Percentiles rank a stretch among this genome's conserved stretches.
Conservation (phyloP, 2,888 invertebrate species). For the Dolomedes plantarius region DNA sequence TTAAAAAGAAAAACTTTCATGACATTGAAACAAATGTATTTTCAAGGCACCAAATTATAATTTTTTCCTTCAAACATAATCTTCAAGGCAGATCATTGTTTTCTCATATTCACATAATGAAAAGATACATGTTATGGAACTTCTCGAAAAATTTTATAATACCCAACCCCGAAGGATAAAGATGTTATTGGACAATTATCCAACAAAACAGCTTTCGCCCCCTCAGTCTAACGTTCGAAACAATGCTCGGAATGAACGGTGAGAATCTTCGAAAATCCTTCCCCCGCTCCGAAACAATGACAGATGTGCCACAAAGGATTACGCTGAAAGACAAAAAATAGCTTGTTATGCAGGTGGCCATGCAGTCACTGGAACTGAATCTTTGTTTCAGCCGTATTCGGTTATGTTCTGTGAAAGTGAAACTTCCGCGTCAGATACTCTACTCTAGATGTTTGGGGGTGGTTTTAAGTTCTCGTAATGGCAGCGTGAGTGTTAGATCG, state of each 20-base stretch:
- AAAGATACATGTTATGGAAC: slow-evolving; percentile 1
- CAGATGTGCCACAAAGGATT: slow-evolving; percentile 5
- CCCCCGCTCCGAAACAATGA: slow-evolving; percentile 1
- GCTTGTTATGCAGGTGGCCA: neutral
- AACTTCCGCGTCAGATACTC: neutral
- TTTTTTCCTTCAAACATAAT: neutral
- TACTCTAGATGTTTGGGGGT: neutral
- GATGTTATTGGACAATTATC: neutral
- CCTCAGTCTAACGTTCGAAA: neutral
- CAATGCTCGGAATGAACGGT: neutral
- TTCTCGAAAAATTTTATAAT: neutral
- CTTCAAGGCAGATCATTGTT: neutral
- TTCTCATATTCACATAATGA: neutral
- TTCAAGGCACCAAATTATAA: too few species aligned
- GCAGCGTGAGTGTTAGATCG: too few species aligned
- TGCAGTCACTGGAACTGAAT: slow-evolving; percentile 16
- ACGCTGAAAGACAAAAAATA: neutral
- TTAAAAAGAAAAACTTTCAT: too few species aligned
- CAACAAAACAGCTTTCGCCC: neutral
- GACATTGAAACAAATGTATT: too few species aligned
- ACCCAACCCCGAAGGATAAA: neutral
- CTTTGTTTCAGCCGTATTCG: neutral
- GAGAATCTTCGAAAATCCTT: neutral
- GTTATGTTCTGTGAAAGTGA: slow-evolving; percentile 2
- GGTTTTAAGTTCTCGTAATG: too few species aligned